Percentiles rank a stretch among this genome's conserved stretches.
Evolutionary conservation across 2,888 invertebrate genomes (phyloP).

Genomic region (Dasypolia templi): DNA sequence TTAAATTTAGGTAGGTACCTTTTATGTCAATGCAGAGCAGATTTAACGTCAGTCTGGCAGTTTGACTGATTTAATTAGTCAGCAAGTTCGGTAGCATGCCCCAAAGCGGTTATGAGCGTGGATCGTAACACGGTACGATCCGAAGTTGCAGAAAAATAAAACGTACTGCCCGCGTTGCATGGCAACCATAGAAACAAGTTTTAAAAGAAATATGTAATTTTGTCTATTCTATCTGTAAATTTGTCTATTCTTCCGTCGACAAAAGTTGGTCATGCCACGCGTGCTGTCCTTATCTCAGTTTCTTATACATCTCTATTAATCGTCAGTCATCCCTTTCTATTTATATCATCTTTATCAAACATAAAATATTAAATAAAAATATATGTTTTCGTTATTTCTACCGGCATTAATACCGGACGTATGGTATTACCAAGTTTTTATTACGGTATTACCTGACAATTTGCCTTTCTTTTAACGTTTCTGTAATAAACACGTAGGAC

Average conservation of each 20-base stretch:
- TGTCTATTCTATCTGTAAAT: too few species aligned
- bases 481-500: conserved; percentile 3
- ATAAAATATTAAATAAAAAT: too few species aligned
- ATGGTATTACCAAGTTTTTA: conserved; percentile 14
- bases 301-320: too few species aligned
- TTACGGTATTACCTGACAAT: not conserved
- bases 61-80: not conserved
- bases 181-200: too few species aligned
- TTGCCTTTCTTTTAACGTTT: conserved; percentile 7
- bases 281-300: too few species aligned
- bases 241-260: too few species aligned
- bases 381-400: not conserved
- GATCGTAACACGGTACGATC: not conserved
- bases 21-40: not conserved
- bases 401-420: not conserved
- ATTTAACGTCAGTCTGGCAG: not conserved
- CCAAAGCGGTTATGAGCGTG: not conserved
- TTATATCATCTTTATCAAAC: too few species aligned
- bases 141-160: conserved; percentile 1
- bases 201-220: too few species aligned
- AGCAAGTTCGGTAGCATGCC: not conserved
- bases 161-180: too few species aligned
- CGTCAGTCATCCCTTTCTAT: too few species aligned
- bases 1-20: not conserved
- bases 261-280: too few species aligned